Evolutionary conservation across 2,797 vertebrate genomes (phyloP), one percentile per base, ranked within the genome.

Genomic region (Gephyroberyx darwinii): DNA sequence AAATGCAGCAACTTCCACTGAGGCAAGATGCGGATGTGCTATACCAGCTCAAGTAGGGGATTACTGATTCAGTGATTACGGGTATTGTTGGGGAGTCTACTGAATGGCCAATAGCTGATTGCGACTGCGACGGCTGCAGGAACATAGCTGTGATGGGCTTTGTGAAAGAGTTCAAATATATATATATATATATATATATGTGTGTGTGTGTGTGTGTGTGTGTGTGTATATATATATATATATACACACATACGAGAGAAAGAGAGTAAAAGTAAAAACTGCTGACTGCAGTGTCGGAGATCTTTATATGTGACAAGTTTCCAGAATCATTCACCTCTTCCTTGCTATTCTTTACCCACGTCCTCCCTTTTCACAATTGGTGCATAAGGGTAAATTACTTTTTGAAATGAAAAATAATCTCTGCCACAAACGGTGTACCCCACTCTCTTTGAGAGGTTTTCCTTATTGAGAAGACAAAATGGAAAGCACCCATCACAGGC

Each of bases 31-130:
- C 52, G 64, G 77, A 81, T 84, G 80, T 84, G 69, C 83, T 71
- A 55, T 81, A 86, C 75, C 79, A 74, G 83, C 79, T 84, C 74
- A 78, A 90, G 84, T 78, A 82, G 79, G 74, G 85, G 87, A 89
- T 91, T 88, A 89, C 89, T 82, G 90, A 89, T 91, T 90, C 80
- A 85, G 76, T 91, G 89, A 92, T 93, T 90, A 88, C 20, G 75
- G 82, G 73, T 86, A 90, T 91, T 90, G 87, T 84, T 64, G 81
- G 58, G 63, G 52, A 88, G 80, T 75, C 66, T 76, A 57, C 73
- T 85, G 84, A 88, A 87, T 77, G 84, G 85, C 72, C 87, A 77
- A 78, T 82, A 84, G 86, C 82, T 83, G 90, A 91, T 78, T 90
- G 75, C 77, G 79, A 86, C 83, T 82, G 79, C 77, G 86, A 67